Base-by-base conservation (phyloP, 2,888 invertebrate genomes). In the Euclidia mi region DNA sequence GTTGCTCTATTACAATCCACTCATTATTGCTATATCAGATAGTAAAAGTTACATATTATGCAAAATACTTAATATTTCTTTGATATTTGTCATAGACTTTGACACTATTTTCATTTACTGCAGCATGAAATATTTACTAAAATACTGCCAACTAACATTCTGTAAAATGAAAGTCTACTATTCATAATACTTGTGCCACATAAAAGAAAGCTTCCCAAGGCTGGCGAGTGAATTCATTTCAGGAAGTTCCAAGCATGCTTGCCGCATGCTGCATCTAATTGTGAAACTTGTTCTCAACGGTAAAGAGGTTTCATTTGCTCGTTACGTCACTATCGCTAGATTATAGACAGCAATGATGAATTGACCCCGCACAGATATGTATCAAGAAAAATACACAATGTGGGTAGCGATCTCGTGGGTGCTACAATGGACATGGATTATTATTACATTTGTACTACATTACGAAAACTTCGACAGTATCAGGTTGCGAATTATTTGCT, bases 341-440 rank as follows among this genome's bases (percentile, higher is more conserved):
- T 56, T 51, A 29, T 41, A 63, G 64, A 76, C 65, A 57, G 60
- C 29, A 55, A 70, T 74, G 71, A 72, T 77, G 65, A 57, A 79
- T 74, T 45, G 64, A 57, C 45, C 53, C 46, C 37, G 38, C 37
- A 53, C 34, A 65, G 77, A 78, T 69, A 69, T 52, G 50, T 52
- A 79, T 77, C 74, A 60, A 53, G 55, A 61, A 35, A 59, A 44
- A 40, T 46, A 63, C 62, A 57, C 55, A 55, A 49, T 45, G 56
- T 59, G 50, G 35, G 32, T 46, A 41, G 42, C 37, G 38, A 49
- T 49, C 29, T 57, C 15, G 71, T 71, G 69, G 73, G 65, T 65
- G 73, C 50, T 56, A 75, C 69, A 72, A 74, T 71, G 51, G 59
- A 42, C 20, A 29, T 41, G 35, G 40, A 71, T 44, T 50, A 48